phyloP scores from a whole-genome alignment of 2,888 invertebrate species.

The Meandrusa payeni region DNA sequence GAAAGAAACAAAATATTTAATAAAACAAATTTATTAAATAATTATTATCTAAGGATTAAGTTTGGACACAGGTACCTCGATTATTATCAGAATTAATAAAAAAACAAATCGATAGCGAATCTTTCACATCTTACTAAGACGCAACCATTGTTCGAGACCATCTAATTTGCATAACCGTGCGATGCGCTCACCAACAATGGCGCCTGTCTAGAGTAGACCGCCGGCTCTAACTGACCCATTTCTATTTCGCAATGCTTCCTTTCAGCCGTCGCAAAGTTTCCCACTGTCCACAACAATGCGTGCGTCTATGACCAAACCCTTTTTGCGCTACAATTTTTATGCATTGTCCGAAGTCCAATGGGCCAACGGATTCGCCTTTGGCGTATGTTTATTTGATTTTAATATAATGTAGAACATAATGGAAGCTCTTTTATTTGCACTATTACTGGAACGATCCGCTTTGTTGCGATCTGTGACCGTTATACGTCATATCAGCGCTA shows the following conservation, averaged over 20 bases:
- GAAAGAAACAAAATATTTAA: no score
- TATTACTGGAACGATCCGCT: no score
- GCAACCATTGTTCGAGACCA: slow-evolving; percentile 50
- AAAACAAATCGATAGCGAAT: slow-evolving; percentile 27
- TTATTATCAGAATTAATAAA: no score
- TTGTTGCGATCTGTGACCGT: slow-evolving; percentile 56
- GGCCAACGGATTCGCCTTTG: slow-evolving; percentile 65
- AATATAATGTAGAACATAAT: slow-evolving; percentile 56
- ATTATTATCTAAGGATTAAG: no score
- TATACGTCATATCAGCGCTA: slow-evolving; percentile 43
- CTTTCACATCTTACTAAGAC: slow-evolving; percentile 35
- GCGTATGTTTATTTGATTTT: slow-evolving; percentile 67
- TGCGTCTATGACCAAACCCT: slow-evolving; percentile 60
- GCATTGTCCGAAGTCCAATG: slow-evolving; percentile 68
- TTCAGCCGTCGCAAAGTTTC: slow-evolving; percentile 65
- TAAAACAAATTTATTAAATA: no score
- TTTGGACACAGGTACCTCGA: no score
- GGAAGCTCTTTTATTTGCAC: slow-evolving; percentile 47
- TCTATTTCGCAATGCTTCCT: slow-evolving; percentile 50
- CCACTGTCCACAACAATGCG: slow-evolving; percentile 70
- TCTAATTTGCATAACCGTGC: slow-evolving; percentile 70
- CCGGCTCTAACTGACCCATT: slow-evolving; percentile 70
- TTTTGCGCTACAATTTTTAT: slow-evolving; percentile 70
- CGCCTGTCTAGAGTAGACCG: slow-evolving; percentile 50
- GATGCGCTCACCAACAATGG: slow-evolving; percentile 52